Conservation (phyloP, 37 sponge, comb jelly and placozoan genomes). For the Hexactinellida sp. region DNA sequence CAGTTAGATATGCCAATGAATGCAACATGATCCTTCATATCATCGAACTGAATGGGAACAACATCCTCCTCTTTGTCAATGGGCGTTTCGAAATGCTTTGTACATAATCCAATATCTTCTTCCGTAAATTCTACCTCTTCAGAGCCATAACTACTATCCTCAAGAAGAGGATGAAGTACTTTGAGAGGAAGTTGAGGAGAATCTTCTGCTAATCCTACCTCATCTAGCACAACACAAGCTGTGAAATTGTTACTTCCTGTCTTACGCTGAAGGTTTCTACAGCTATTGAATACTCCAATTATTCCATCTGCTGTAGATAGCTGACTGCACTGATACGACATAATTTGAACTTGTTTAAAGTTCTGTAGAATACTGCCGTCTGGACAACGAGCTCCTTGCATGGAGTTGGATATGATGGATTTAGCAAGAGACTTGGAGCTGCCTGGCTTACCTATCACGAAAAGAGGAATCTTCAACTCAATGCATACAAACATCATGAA, state of each 20-base stretch:
- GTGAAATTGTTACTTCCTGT: conserved; percentile 30
- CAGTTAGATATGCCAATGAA: conserved; percentile 97
- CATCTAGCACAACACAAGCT: conserved; percentile 79
- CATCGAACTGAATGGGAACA: neutral
- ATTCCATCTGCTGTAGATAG: conserved; percentile 69
- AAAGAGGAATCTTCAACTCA: conserved; percentile 86
- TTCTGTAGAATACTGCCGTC: conserved; percentile 2
- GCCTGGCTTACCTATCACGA: conserved; percentile 96
- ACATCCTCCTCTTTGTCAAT: neutral
- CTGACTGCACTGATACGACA: conserved; percentile 85
- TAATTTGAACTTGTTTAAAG: conserved; percentile 40
- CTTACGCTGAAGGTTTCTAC: conserved; percentile 34
- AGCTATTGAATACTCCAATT: conserved; percentile 47
- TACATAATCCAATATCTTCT: neutral
- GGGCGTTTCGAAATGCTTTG: neutral
- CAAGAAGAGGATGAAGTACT: conserved; percentile 76
- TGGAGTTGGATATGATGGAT: conserved; percentile 57
- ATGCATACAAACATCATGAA: conserved; percentile 98
- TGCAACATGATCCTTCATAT: conserved; percentile 51
- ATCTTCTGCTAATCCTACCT: conserved; percentile 85
- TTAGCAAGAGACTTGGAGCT: conserved; percentile 94
- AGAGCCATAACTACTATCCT: conserved; percentile 61
- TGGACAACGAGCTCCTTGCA: conserved; percentile 39
- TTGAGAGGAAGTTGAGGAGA: conserved; percentile 73
- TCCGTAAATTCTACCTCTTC: conserved; percentile 16